Conservation (phyloP, 2,797 vertebrate species). For the Chiloscyllium punctatum region DNA sequence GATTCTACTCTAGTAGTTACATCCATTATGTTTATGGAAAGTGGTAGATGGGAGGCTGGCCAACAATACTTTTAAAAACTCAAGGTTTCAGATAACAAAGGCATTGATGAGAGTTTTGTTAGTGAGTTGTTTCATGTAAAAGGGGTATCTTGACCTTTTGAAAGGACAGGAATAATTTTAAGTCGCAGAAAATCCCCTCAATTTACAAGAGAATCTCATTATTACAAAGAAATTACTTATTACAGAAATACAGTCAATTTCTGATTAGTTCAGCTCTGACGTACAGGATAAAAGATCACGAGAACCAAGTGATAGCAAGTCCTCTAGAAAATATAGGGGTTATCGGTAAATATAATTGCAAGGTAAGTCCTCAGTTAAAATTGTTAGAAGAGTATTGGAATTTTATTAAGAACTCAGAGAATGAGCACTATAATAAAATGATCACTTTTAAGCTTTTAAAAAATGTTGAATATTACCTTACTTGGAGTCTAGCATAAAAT, state of each 20-base stretch:
- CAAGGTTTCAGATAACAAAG: neutral
- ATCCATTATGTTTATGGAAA: neutral
- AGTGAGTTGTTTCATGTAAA: neutral
- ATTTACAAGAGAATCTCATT: neutral
- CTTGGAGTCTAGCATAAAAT: neutral
- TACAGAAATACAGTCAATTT: conserved; percentile 21
- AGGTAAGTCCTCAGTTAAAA: neutral
- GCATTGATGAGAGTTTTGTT: neutral
- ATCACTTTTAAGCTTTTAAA: neutral
- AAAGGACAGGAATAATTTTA: neutral
- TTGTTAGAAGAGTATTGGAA: neutral
- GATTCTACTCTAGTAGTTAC: too few species aligned
- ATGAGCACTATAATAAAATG: neutral
- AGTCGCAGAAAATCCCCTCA: conserved; percentile 11
- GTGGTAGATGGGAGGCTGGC: neutral
- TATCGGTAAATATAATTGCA: neutral
- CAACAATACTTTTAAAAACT: neutral
- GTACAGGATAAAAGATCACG: neutral
- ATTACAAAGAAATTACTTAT: conserved; percentile 18
- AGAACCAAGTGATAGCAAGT: neutral
- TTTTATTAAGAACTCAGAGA: neutral
- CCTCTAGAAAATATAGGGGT: neutral
- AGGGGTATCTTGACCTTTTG: neutral
- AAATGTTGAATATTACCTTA: neutral
- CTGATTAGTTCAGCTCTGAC: neutral